Evolutionary conservation across 2,113 vertebrate species (phyloP), one percentile per base, ranked within the genome.

Genomic region (Paramormyrops kingsleyae): DNA sequence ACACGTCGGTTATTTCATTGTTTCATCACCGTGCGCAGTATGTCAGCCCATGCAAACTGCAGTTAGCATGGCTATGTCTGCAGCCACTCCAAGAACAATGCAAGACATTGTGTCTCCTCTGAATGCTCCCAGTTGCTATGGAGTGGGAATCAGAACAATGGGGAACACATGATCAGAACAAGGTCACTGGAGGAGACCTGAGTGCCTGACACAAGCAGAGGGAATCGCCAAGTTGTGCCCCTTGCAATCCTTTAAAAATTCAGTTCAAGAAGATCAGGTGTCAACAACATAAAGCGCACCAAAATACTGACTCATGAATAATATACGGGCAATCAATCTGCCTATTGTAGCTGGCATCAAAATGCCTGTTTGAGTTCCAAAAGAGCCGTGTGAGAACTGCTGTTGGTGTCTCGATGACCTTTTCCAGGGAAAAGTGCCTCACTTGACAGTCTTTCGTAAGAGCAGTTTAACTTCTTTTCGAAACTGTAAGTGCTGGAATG

Each of bases 301-400:
- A 95, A 83, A 95, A 94, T 92, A 91, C 90, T 24, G 19, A 88
- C 49, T 91, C 92, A 94, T 95, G 92, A 94, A 94, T 94, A 94
- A 94, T 94, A 89, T 87, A 95, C 90, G 1, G 87, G 52, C 90
- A 89, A 87, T 88, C 80, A 89, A 85, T 17, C 87, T 70, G 3
- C 80, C 90, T 86, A 15, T 49, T 50, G 21, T 3, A 80, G 83
- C 39, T 89, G 88, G 47, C 49, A 59, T 31, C 39, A 83, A 13
- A 83, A 44, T 47, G 80, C 19, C 13, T 42, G 50, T 89, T 83
- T 42, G 13, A 56, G 53, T 15, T 39, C 52, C n/a, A 19, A 85
- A 46, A 15, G 31, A n/a, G 52, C 50, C 17, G 31, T 56, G 17
- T 87, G 50, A 35, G 47, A 89, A 17, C 49, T 27, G 70, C 49